Percentiles rank a stretch among this genome's conserved stretches.
These are phyloP conservation scores for Calyptomena viridis DNA, from an alignment of 2,113 vertebrate genomes.

Conservation along the genomic window DNA sequence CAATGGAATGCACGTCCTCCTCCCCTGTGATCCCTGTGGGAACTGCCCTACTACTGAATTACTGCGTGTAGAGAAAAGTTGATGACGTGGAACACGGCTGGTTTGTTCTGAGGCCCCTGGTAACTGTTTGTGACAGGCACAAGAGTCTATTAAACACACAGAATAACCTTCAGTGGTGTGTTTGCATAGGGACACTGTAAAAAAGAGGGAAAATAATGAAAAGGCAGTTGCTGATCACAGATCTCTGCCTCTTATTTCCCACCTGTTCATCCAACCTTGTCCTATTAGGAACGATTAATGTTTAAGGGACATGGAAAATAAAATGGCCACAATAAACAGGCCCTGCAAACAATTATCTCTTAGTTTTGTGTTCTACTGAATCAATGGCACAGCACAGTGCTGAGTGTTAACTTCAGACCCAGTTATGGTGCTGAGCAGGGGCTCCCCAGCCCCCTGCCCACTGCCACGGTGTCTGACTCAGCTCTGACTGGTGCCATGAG, in stretches of 20 bases:
- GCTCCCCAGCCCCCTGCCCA: neutral
- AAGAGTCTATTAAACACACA: neutral
- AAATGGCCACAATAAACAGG: neutral
- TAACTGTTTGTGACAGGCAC: neutral
- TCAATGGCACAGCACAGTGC: neutral
- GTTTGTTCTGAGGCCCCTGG: neutral
- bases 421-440: neutral
- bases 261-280: neutral
- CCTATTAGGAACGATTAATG: neutral
- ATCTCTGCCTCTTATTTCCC: neutral
- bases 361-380: neutral
- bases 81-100: fast-evolving
- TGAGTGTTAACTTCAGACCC: neutral
- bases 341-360: neutral
- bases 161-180: neutral
- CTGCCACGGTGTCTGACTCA: fast-evolving
- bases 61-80: fast-evolving
- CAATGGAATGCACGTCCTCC: fast-evolving
- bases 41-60: fast-evolving
- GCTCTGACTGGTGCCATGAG: neutral
- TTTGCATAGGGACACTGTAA: neutral
- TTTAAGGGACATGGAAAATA: neutral
- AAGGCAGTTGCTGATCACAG: neutral
- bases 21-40: fast-evolving
- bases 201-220: neutral